Conservation (phyloP, 37 sponge, comb jelly and placozoan species). For the Geodia barretti region DNA sequence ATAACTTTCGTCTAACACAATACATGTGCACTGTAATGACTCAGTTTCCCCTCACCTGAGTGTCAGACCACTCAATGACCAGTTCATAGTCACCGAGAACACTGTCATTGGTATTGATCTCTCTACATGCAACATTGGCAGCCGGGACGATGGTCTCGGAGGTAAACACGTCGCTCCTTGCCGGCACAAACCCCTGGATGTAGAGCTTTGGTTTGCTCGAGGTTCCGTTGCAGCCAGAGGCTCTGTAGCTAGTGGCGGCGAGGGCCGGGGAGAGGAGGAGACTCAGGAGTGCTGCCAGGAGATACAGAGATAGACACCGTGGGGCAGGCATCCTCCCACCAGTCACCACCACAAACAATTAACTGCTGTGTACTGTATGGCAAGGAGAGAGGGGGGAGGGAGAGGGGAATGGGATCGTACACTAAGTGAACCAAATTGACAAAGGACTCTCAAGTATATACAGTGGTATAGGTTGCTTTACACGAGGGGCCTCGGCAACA, state of each 20-base stretch:
- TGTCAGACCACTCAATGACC: slow-evolving; percentile 35
- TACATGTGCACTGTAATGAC: too few species aligned
- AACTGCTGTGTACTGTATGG: too few species aligned
- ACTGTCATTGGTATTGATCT: slow-evolving; percentile 42
- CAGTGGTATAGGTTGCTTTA: too few species aligned
- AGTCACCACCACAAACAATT: too few species aligned
- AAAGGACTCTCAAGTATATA: too few species aligned
- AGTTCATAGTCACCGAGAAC: slow-evolving; percentile 46
- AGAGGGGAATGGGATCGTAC: too few species aligned
- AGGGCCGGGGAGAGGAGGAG: background rate
- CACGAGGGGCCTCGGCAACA: too few species aligned
- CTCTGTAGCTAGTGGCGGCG: background rate
- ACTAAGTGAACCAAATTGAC: too few species aligned
- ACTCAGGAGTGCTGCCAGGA: background rate
- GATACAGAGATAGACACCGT: too few species aligned
- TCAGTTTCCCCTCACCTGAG: slow-evolving; percentile 58
- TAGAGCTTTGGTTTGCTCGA: background rate
- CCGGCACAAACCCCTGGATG: slow-evolving; percentile 53
- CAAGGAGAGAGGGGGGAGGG: too few species aligned
- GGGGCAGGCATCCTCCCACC: too few species aligned
- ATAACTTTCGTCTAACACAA: too few species aligned
- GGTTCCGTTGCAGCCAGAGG: background rate
- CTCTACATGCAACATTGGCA: slow-evolving; percentile 44
- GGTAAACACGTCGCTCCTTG: background rate
- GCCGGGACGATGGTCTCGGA: slow-evolving; percentile 56